These are phyloP conservation scores for Petromus typicus DNA, from an alignment of 2,113 vertebrate genomes.

Conservation along the genomic window DNA sequence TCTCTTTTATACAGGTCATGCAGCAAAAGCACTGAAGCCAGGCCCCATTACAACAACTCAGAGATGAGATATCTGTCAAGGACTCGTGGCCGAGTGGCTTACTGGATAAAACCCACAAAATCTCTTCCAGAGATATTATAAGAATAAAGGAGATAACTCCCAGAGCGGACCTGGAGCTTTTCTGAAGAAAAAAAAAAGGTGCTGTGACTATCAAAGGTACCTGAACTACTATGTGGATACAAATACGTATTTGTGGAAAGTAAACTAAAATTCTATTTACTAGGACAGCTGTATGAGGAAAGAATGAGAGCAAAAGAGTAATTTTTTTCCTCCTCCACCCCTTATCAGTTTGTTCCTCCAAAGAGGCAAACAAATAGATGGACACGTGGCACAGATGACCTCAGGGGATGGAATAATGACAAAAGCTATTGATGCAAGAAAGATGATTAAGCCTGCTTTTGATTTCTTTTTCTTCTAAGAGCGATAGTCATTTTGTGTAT, in stretches of 20 bases:
- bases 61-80: constrained; percentile 45
- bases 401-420: not conserved
- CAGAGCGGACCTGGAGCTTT: constrained; percentile 50
- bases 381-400: not conserved
- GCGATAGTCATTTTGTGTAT: not conserved
- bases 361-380: not conserved
- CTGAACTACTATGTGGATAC: not conserved
- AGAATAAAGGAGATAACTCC: constrained; percentile 63
- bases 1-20: constrained; percentile 60
- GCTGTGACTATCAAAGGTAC: constrained; percentile 62
- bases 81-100: constrained; percentile 38
- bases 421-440: constrained; percentile 26
- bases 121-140: constrained; percentile 48
- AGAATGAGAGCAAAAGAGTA: not conserved
- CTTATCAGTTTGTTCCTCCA: not conserved
- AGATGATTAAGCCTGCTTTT: constrained; percentile 13
- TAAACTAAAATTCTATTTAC: constrained; percentile 41
- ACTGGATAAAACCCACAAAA: constrained; percentile 7
- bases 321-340: not conserved
- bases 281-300: not conserved
- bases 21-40: constrained; percentile 45
- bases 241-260: constrained; percentile 36
- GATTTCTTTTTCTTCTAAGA: constrained; percentile 50
- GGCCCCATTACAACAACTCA: not conserved
- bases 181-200: constrained; percentile 56